Evolutionary conservation across 2,797 vertebrate species (phyloP).

Genomic region (Potorous gilbertii): DNA sequence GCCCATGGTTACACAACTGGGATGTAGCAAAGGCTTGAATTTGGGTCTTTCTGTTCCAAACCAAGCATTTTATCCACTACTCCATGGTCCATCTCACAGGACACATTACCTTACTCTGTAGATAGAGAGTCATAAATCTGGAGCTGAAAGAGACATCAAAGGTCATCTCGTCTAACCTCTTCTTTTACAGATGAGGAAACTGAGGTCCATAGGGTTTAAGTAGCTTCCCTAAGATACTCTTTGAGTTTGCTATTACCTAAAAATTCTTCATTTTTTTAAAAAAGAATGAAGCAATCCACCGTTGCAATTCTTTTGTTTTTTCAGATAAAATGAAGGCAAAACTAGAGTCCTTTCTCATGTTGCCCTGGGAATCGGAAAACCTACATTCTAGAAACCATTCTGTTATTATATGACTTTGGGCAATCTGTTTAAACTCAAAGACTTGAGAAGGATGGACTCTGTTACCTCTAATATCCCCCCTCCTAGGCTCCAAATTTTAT

Average conservation of each 20-base stretch:
- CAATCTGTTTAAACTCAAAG: neutral
- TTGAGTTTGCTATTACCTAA: conserved; percentile 41
- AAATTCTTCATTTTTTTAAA: conserved; percentile 40
- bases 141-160: neutral
- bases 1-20: neutral
- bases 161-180: neutral
- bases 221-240: neutral
- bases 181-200: neutral
- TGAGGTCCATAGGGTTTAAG: neutral
- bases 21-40: neutral
- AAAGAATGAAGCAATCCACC: neutral
- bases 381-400: neutral
- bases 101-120: neutral
- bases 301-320: neutral
- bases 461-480: neutral
- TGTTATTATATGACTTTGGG: neutral
- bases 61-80: neutral
- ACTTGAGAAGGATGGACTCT: neutral
- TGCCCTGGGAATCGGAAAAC: neutral
- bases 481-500: neutral
- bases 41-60: neutral
- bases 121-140: neutral
- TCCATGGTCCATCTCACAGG: neutral
- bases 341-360: neutral
- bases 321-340: conserved; percentile 27